phyloP scores from a whole-genome alignment of 2,888 invertebrate species.

The Ditula angustiorana region DNA sequence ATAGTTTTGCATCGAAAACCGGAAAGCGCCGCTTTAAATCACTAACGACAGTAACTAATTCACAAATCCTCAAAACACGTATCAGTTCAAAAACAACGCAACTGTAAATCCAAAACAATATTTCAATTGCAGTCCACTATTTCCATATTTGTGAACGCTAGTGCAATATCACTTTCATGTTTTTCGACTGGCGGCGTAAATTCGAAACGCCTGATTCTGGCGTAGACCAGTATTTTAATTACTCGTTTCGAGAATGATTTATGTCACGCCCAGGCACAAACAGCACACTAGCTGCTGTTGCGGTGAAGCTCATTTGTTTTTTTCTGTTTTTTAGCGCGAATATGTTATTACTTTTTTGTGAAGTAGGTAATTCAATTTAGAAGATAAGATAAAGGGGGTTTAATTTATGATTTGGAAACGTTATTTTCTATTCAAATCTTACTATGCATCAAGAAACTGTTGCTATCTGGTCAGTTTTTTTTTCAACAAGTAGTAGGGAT shows the following conservation, averaged over 20 bases:
- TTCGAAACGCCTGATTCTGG: conserved; percentile 78
- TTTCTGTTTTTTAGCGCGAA: conserved; percentile 52
- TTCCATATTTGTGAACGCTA: conserved; percentile 55
- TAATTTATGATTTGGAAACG: not conserved
- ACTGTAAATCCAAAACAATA: conserved; percentile 46
- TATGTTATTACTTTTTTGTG: conserved; percentile 9
- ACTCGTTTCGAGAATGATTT: conserved; percentile 83
- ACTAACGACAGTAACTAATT: conserved; percentile 33
- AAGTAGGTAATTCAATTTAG: not conserved
- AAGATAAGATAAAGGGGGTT: not conserved
- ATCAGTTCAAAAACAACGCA: conserved; percentile 32
- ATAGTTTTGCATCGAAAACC: not conserved
- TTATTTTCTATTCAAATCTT: not conserved
- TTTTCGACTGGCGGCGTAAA: conserved; percentile 63
- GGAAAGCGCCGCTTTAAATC: conserved; percentile 19
- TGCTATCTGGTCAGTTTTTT: not conserved
- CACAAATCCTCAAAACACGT: conserved; percentile 39
- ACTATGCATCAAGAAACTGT: not conserved
- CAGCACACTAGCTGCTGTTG: conserved; percentile 58
- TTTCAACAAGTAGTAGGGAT: not conserved
- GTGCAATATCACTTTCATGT: conserved; percentile 61
- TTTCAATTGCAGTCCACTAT: conserved; percentile 49
- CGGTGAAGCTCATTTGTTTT: conserved; percentile 52
- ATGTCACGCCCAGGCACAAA: conserved; percentile 66
- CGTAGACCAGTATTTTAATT: conserved; percentile 83